Evolutionary conservation across 2,888 invertebrate genomes (phyloP).

Genomic region (Eristalinus aeneus): DNA sequence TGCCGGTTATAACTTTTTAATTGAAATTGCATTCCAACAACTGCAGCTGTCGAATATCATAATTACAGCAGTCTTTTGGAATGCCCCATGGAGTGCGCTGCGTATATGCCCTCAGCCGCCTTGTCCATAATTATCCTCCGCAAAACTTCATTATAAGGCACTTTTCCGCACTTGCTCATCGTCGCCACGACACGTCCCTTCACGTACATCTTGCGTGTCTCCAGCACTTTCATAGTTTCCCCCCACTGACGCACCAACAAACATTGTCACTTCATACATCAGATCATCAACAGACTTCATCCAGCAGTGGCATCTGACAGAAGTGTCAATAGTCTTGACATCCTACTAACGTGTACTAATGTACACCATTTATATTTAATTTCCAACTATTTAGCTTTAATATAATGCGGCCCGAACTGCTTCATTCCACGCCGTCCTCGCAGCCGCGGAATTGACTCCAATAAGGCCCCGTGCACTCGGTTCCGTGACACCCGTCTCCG

Average conservation of each 20-base stretch:
- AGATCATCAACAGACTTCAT: slow-evolving; percentile 66
- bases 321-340: slow-evolving; percentile 70
- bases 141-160: slow-evolving; percentile 23
- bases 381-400: slow-evolving; percentile 65
- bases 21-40: background rate
- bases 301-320: slow-evolving; percentile 65
- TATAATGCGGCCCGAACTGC: slow-evolving; percentile 57
- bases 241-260: background rate
- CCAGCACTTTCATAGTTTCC: background rate
- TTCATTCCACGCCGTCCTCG: slow-evolving; percentile 32
- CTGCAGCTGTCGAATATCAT: background rate
- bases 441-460: slow-evolving; percentile 73
- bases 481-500: slow-evolving; percentile 26
- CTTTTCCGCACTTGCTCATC: slow-evolving; percentile 3
- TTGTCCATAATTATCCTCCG: slow-evolving; percentile 10
- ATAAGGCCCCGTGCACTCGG: slow-evolving; percentile 70
- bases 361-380: slow-evolving; percentile 72
- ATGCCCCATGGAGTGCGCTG: background rate
- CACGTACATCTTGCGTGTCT: slow-evolving; percentile 24
- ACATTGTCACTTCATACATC: slow-evolving; percentile 32
- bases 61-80: background rate
- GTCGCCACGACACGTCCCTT: slow-evolving; percentile 19
- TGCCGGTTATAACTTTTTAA: no score
- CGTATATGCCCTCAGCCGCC: background rate
- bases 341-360: slow-evolving; percentile 69